Base-by-base conservation (phyloP, 1,140 invertebrate genomes). In the Aphaenogaster ashmeadi region DNA sequence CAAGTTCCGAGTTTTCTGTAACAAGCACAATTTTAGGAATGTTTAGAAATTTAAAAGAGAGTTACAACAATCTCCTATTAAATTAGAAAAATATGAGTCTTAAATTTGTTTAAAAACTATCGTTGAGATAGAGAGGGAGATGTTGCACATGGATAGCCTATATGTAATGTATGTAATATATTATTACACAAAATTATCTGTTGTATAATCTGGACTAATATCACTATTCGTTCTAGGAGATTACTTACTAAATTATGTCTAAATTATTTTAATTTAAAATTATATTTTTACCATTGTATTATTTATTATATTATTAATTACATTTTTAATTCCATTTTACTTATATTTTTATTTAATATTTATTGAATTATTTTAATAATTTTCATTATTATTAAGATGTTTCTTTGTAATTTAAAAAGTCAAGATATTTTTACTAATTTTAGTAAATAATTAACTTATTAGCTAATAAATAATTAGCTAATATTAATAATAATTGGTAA, bases 371-470 rank as follows among this genome's bases (percentile, higher is more conserved):
- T 44, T 36, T 60, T 72, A 21, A 62, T 60, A 60, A 44, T 60
- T 58, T 47, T 67, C 47, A 27, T 27, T 44, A 21, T 21, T 67
- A 52, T 50, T n/a, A 79, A 80, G 54, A n/a, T 41, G 64, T 71
- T 69, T 78, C 9, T 87, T 80, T 21, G 6, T 60, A 69, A 84
- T 38, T 88, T 81, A 38, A 74, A 66, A 87, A 89, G 44, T 52
- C 27, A 36, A 36, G 36, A 67, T 41, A 72, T 77, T 54, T 87
- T 79, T 77, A 71, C 38, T 41, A 86, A 27, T 79, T 80, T 52
- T 58, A 78, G n/a, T 58, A 88, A 81, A 67, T 83, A 56, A 87
- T 84, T 87, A 4, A 13, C 21, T 58, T 50, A 15, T 27, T 67
- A 7, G 6, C 33, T 21, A 88, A 41, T 38, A 38, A 88, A 41